Base-by-base conservation (phyloP, 2,888 invertebrate genomes). In the Habrosyne pyritoides region DNA sequence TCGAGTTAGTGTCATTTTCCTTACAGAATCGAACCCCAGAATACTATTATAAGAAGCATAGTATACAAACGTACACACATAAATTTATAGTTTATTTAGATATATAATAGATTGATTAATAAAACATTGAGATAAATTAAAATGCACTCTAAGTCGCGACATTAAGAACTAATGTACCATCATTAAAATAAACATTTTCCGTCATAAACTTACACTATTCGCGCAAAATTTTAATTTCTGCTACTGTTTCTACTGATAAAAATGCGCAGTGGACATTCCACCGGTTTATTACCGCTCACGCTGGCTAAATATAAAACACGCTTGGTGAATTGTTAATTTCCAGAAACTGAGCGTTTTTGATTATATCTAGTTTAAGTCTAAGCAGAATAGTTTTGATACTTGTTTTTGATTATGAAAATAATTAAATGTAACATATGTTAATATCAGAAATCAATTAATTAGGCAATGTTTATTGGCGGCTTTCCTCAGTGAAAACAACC, bases 321-420 rank as follows among this genome's bases (percentile, higher is more conserved):
- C 83, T 75, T 55, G 66, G 67, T 68, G 90, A 91, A 91, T 90
- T 89, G 90, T 91, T 91, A 91, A 91, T 91, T 90, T 79, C 77
- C 66, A 67, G 77, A 79, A 78, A 84, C 84, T 85, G 79, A 79
- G 79, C 79, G 81, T 84, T 90, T 88, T 81, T 89, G 88, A 89
- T 89, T 86, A 84, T 84, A 81, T 81, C 79, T 73, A 76, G 74
- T 69, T 64, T 66, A 62, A 69, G 61, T 66, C 50, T 60, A 46
- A 71, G 14, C 76, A 49, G 61, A 82, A 8, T 18, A 8, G 42
- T 6, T 2, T n/a, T n/a, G 14, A 36, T n/a, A n/a, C 36, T 14
- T n/a, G 10, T 33, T 12, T n/a, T n/a, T n/a, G n/a, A n/a, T n/a
- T n/a, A n/a, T n/a, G n/a, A n/a, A n/a, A n/a, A n/a, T n/a, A n/a